Base-by-base conservation (phyloP, 2,888 invertebrate genomes). In the Carcina quercana region DNA sequence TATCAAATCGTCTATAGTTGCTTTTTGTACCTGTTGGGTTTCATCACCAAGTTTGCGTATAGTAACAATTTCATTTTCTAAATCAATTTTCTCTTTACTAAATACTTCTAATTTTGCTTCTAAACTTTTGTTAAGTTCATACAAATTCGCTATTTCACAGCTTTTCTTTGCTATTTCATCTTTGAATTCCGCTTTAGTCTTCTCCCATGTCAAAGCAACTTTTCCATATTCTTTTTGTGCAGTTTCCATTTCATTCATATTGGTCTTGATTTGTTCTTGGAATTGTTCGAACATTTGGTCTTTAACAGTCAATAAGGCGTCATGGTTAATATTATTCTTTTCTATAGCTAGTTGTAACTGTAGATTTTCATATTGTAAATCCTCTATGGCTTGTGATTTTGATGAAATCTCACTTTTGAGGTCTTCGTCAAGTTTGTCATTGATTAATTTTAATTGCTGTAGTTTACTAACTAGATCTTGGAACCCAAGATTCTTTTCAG, bases 311-410 rank as follows among this genome's bases (percentile, higher is more conserved):
- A 64, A 24, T 17, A 59, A 26, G 3, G 53, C 27, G 46, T 64
- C 66, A 39, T 62, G 58, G 20, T 43, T 64, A 35, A 48, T 64
- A 12, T 60, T 68, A 30, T 61, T 57, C 40, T 64, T 56, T 47
- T 69, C 58, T 25, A 67, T 54, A 2, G 51, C 47, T 35, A 52
- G 54, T n/a, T 59, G 63, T 36, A 70, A 35, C 13, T 64, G 59
- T 35, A 59, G 59, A 43, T 62, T 68, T 45, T 69, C 66, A 37
- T 52, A 54, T 40, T 59, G 51, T 25, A 66, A 37, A 4, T 45
- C 47, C 22, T 57, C 45, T 20, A 65, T 51, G 7, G 49, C 35
- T 36, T 55, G 44, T 30, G 35, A 39, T 28, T 57, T 54, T 11
- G 37, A 38, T n/a, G 59, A 48, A 2, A 45, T 43, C 34, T 53